phyloP scores from a whole-genome alignment of 2,113 vertebrate species.

The Ginglymostoma cirratum region DNA sequence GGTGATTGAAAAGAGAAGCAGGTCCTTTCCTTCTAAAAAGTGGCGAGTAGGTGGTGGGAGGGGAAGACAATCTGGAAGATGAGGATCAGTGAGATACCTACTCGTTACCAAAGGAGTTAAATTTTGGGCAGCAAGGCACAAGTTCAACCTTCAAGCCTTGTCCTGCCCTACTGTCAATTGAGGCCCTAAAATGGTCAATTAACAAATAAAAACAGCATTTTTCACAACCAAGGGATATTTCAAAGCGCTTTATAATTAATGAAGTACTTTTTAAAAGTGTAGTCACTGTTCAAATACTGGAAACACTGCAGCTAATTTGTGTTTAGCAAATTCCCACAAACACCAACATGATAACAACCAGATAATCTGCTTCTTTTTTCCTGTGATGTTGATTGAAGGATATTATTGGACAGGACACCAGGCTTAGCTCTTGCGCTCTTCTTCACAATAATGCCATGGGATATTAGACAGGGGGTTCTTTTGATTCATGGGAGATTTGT shows the following conservation, averaged over 20 bases:
- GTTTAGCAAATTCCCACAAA: background rate
- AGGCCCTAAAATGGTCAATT: no score
- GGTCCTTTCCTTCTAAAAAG: no score
- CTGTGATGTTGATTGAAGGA: background rate
- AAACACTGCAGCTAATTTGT: background rate
- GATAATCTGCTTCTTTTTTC: background rate
- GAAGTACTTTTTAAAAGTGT: background rate
- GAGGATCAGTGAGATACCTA: no score
- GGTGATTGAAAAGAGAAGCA: background rate
- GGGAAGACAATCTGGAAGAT: no score
- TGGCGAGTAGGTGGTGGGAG: no score
- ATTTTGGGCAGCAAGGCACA: no score
- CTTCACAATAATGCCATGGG: background rate
- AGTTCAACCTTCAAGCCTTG: no score
- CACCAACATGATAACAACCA: background rate
- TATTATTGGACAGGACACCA: background rate
- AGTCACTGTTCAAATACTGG: background rate
- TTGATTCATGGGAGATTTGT: no score
- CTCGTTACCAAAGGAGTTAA: no score
- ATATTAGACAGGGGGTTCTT: background rate
- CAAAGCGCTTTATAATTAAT: background rate
- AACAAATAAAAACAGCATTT: no score
- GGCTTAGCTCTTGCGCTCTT: background rate
- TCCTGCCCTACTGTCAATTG: no score
- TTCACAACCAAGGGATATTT: no score